Percentiles rank a stretch among this genome's conserved stretches.
Evolutionary conservation across 2,797 vertebrate species (phyloP).

Genomic region (Moxostoma hubbsi): DNA sequence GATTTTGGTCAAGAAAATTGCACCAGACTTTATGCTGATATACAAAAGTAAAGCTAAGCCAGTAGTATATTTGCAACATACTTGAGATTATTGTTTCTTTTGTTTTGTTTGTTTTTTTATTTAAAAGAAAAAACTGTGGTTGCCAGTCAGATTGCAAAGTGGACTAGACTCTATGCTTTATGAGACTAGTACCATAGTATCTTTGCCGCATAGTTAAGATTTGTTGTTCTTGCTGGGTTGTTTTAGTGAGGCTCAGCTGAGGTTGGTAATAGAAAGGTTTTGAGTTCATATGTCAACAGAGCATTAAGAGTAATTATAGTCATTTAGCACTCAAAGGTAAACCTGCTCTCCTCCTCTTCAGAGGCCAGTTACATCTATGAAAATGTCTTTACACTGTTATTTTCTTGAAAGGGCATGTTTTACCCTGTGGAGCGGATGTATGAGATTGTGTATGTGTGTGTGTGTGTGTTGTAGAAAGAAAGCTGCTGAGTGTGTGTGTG

Average conservation of each 20-base stretch:
- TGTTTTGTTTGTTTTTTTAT: too few species aligned
- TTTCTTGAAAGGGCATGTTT: constrained; percentile 18
- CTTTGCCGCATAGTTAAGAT: neutral
- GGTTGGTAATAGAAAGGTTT: neutral
- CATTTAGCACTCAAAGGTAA: constrained; percentile 24
- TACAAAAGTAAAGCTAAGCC: too few species aligned
- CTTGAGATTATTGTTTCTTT: too few species aligned
- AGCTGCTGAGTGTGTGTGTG: constrained; percentile 7
- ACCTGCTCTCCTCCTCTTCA: constrained; percentile 7
- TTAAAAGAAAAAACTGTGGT: too few species aligned
- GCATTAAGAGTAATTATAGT: constrained; percentile 23
- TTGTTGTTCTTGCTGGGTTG: neutral
- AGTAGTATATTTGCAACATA: too few species aligned
- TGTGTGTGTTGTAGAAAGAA: neutral
- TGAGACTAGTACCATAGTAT: neutral
- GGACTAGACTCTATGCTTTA: neutral
- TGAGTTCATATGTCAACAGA: neutral
- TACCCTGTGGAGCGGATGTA: constrained; percentile 7
- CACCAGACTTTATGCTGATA: too few species aligned
- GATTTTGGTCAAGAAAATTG: neutral
- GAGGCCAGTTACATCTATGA: constrained; percentile 29
- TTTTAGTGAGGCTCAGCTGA: neutral
- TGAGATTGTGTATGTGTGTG: constrained; percentile 20
- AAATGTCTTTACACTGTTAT: constrained; percentile 24
- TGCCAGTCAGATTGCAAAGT: neutral